Evolutionary conservation across 2,797 vertebrate genomes (phyloP).

Genomic region (Peromyscus attwateri): DNA sequence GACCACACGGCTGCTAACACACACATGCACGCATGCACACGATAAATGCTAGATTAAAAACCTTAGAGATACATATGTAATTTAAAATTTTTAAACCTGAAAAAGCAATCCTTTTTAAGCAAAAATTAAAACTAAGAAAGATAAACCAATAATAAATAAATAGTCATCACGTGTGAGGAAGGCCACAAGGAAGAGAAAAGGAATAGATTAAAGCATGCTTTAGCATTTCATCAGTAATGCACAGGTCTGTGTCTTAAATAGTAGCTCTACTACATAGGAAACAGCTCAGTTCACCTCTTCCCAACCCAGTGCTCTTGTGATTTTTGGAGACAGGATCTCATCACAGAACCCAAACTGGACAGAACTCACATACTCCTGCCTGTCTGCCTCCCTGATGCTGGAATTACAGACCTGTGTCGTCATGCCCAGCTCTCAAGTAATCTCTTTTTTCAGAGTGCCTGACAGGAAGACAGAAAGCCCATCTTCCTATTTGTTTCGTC

Average conservation of each 20-base stretch:
- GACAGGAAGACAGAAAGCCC: neutral
- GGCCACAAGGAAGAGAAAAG: neutral
- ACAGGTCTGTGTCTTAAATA: neutral
- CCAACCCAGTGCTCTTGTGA: neutral
- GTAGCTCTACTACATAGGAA: constrained; percentile 11
- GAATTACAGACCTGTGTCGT: neutral
- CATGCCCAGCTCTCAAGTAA: neutral
- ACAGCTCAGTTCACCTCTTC: neutral
- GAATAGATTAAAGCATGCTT: neutral
- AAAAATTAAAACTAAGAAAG: neutral
- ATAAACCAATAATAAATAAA: constrained; percentile 13
- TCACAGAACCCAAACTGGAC: neutral
- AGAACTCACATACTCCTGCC: neutral
- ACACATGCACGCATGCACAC: neutral
- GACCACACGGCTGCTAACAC: neutral
- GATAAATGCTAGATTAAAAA: neutral
- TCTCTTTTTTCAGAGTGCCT: neutral
- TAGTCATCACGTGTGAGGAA: neutral
- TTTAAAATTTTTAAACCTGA: neutral
- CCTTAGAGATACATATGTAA: neutral
- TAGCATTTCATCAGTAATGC: constrained; percentile 21
- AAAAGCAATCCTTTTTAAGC: neutral
- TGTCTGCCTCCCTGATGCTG: neutral
- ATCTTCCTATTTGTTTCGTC: constrained; percentile 41
- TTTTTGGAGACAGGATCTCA: neutral